Base-by-base conservation (phyloP, 1,140 invertebrate species). In the Cydia pomonella region DNA sequence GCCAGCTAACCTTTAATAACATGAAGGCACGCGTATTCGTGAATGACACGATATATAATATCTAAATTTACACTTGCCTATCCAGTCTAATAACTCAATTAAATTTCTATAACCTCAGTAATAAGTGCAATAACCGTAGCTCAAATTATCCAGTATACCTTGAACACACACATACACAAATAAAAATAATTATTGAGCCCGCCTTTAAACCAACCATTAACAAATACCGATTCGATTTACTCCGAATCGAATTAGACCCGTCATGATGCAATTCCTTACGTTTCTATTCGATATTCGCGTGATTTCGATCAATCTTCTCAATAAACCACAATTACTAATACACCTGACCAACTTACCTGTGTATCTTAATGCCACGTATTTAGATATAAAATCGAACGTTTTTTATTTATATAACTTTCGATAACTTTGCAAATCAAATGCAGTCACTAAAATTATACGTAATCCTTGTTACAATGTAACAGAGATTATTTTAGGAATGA, bases 181-280 rank as follows among this genome's bases (percentile, higher is more conserved):
- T 3, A 53, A 13, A 53, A 18, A 50, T 3, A 50, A 50, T n/a
- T 18, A 53, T 53, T 53, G 50, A 23, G 53, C 21, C 21, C 21
- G 18, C 0, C 16, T 59, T 59, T 59, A 23, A 59, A 59, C 7
- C 21, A 59, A 7, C 53, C 21, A 59, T 59, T 59, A 59, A 1
- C 53, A 59, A 59, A 59, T 59, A 59, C 53, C 53, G 53, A 59
- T 53, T 53, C 50, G 50, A 53, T 59, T 59, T 59, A 23, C 53
- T 23, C 53, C 53, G 53, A 59, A 59, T 59, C 53, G 53, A 53
- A 59, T 59, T 12, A 7, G 53, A 59, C 6, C 23, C 50, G 50
- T 59, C 23, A 59, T 59, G 53, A 59, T 23, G 53, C 21, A 59
- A 59, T 59, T 59, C 53, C 53, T 59, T 59, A 59, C 53, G 53